Percentiles rank a stretch among this genome's conserved stretches.
Evolutionary conservation across 2,888 invertebrate genomes (phyloP).

Genomic region (Tinea pellionella): DNA sequence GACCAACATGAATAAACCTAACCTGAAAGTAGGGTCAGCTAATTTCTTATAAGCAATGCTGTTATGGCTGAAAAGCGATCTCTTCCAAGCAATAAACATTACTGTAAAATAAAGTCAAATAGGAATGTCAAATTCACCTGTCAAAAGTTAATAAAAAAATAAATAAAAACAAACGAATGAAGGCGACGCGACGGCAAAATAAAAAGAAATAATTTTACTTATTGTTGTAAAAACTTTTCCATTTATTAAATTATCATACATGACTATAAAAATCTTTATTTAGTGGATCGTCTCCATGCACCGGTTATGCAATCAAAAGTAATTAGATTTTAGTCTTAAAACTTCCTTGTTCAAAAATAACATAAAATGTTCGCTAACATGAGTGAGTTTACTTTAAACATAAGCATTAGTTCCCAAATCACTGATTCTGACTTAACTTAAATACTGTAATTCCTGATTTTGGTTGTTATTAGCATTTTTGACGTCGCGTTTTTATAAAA

Average conservation of each 20-base stretch:
- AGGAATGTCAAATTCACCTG: too few relatives aligned
- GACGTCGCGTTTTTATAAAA: constrained; percentile 12
- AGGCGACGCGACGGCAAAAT: too few relatives aligned
- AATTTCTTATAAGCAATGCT: too few relatives aligned
- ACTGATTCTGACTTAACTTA: constrained; percentile 19
- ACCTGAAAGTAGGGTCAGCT: too few relatives aligned
- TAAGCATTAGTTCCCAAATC: constrained; percentile 17
- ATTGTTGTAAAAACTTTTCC: too few relatives aligned
- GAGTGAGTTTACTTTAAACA: constrained; percentile 8
- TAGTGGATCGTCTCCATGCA: neutral
- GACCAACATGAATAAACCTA: too few relatives aligned
- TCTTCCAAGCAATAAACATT: too few relatives aligned
- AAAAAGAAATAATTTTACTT: too few relatives aligned
- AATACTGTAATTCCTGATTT: constrained; percentile 18
- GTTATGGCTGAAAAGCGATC: too few relatives aligned
- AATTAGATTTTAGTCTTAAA: constrained; percentile 1
- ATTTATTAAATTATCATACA: neutral
- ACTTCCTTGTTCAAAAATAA: neutral
- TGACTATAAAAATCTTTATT: neutral
- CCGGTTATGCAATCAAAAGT: neutral
- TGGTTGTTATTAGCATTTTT: constrained; percentile 17
- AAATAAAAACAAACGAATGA: neutral
- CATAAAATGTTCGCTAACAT: neutral
- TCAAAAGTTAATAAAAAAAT: too few relatives aligned
- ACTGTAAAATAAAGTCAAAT: too few relatives aligned